Evolutionary conservation across 2,113 vertebrate species (phyloP), one percentile per base, ranked within the genome.

Genomic region (Embiotoca jacksoni): DNA sequence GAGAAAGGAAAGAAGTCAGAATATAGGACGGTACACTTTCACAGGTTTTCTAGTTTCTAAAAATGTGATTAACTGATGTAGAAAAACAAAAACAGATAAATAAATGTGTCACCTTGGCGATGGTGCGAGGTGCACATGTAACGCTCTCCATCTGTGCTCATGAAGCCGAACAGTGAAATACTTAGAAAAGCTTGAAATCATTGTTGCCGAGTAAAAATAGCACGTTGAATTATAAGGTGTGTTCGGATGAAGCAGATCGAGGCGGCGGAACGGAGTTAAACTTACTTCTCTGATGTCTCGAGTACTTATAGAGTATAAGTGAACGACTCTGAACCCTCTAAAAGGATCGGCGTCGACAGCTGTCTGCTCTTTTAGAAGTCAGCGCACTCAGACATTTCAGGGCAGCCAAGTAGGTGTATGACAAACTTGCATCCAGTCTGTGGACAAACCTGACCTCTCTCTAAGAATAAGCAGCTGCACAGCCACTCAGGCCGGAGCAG

Each of bases 401-500:
- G 65, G 14, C 62, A 67, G 37, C 6, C 11, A 14, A 13, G 78
- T 54, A 52, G 61, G 64, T 54, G 54, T 68, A 44, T 16, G 57
- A 72, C 68, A 69, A 54, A 44, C 49, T 37, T 61, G 10, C 39
- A 39, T 16, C 5, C n/a, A 15, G 70, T 44, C 55, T 74, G 5
- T 10, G 53, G 53, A 75, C 47, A 57, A 64, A 32, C 46, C 35
- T 31, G 53, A 80, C 63, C 55, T 59, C 31, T 68, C 62, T 72
- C 79, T 78, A 72, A 82, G 75, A 83, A 73, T 74, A 75, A 68
- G 54, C 84, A 83, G 58, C 50, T 16, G 1, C 8, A 7, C 47
- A 72, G 54, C 41, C 64, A 16, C 67, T 64, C 44, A 14, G 44
- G 7, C 57, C 23, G 1, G 23, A 72, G 30, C 49, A 0, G 11